Base-by-base conservation (phyloP, 2,113 vertebrate genomes). In the Oryzias celebensis region DNA sequence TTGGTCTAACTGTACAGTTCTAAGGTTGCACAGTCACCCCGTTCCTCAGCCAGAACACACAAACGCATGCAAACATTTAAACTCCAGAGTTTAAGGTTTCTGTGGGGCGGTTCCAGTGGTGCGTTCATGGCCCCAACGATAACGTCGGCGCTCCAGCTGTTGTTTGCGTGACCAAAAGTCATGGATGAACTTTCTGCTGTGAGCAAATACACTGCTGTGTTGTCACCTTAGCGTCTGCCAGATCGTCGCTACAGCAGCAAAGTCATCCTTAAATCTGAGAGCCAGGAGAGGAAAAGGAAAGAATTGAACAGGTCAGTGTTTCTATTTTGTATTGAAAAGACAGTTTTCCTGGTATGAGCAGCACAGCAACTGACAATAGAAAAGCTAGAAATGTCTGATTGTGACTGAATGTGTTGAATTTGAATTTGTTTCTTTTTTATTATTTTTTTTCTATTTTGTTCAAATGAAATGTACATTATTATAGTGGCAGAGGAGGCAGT, bases 101-200 rank as follows among this genome's bases (percentile, higher is more conserved):
- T 42, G 7, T 41, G 14, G 44, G 15, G 36, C 28, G 1, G 18
- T 26, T 52, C 41, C n/a, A n/a, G 48, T 28, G 52, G n/a, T 8
- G 47, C 47, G 17, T 47, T 48, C 16, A 8, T 6, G n/a, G 16
- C 47, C 7, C n/a, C 47, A 18, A 18, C 47, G 7, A n/a, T n/a
- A 16, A n/a, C 45, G 15, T 17, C 2, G 4, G 47, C n/a, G 47
- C n/a, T 18, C 47, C 12, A 8, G 49, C 7, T 8, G 17, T 20
- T 81, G 71, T 85, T 78, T 66, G 70, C 70, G n/a, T 44, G 81
- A 79, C 73, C 81, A 80, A 87, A 80, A 85, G 87, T 89, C 85
- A 85, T 82, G 81, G 68, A 64, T 51, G 52, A 55, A 43, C 23
- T 24, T 2, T 20, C 44, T 12, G 36, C 61, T n/a, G n/a, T 59